A percentile compares a stretch with the other conserved stretches of the same genome.
Evolutionary conservation across 1,140 invertebrate species (phyloP).

Genomic region (Olivierus martensii): DNA sequence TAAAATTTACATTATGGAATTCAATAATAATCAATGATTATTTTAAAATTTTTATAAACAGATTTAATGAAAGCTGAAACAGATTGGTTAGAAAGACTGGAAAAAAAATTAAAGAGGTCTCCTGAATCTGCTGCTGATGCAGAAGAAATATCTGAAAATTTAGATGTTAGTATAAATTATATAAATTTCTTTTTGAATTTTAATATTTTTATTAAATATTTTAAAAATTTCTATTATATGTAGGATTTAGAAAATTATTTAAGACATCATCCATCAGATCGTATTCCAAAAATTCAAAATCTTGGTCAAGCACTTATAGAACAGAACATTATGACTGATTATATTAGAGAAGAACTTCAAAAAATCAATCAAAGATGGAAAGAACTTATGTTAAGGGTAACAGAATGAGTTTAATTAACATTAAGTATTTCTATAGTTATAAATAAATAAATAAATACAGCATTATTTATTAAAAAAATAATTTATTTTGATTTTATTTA

Average conservation of each 20-base stretch:
- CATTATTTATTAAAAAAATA: too few species aligned
- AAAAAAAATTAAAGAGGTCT: constrained; percentile 56
- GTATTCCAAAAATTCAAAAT: constrained; percentile 56
- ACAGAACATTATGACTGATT: constrained; percentile 56
- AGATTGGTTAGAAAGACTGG: constrained; percentile 65
- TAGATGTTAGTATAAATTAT: constrained; percentile 50
- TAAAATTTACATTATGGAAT: too few species aligned
- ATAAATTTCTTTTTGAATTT: too few species aligned
- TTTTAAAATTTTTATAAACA: too few species aligned
- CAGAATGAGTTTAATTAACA: too few species aligned
- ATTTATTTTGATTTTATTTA: too few species aligned
- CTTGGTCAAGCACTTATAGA: constrained; percentile 56
- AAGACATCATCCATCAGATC: constrained; percentile 54
- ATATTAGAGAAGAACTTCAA: constrained; percentile 42
- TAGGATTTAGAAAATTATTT: constrained; percentile 75
- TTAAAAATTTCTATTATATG: neutral
- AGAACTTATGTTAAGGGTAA: too few species aligned
- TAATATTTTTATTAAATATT: constrained; percentile 10
- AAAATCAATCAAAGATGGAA: constrained; percentile 49
- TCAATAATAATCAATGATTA: too few species aligned
- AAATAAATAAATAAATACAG: too few species aligned
- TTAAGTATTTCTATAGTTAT: too few species aligned
- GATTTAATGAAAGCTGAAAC: constrained; percentile 37
- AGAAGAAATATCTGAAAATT: constrained; percentile 81
- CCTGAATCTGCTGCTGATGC: constrained; percentile 65